Conservation (phyloP, 2,797 vertebrate genomes). For the Siniperca obscura region DNA sequence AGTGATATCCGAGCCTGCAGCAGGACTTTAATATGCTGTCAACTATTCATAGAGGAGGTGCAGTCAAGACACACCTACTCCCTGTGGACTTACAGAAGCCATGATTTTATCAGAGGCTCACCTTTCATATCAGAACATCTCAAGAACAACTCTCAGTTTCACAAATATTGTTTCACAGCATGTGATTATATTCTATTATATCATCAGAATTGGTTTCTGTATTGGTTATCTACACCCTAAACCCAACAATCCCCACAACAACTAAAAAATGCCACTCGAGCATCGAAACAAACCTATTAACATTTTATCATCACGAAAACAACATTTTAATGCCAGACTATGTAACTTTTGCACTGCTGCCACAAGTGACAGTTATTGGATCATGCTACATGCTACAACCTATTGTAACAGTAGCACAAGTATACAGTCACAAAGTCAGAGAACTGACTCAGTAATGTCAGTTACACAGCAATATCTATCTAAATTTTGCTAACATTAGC, state of each 20-base stretch:
- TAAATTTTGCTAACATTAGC: background rate
- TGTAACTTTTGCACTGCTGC: background rate
- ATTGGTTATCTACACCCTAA: too few species aligned
- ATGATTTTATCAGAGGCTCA: slow-evolving; percentile 45
- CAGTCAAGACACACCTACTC: slow-evolving; percentile 70
- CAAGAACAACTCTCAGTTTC: slow-evolving; percentile 7
- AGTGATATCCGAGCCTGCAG: slow-evolving; percentile 46
- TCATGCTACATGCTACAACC: background rate
- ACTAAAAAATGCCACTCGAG: too few species aligned
- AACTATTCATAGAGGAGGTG: slow-evolving; percentile 56
- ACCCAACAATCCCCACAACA: too few species aligned
- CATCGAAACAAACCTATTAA: too few species aligned
- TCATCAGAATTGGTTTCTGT: background rate
- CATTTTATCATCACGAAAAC: too few species aligned
- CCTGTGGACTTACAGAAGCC: slow-evolving; percentile 30
- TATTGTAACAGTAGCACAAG: background rate
- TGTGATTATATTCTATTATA: background rate
- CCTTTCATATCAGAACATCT: slow-evolving; percentile 46
- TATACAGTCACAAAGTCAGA: background rate
- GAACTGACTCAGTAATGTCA: background rate
- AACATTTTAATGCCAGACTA: too few species aligned
- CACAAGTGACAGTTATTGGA: background rate
- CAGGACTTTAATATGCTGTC: slow-evolving; percentile 36
- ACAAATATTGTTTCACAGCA: background rate
- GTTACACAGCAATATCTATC: background rate